Evolutionary conservation across 2,888 invertebrate species (phyloP).

Genomic region (Clunio marinus): DNA sequence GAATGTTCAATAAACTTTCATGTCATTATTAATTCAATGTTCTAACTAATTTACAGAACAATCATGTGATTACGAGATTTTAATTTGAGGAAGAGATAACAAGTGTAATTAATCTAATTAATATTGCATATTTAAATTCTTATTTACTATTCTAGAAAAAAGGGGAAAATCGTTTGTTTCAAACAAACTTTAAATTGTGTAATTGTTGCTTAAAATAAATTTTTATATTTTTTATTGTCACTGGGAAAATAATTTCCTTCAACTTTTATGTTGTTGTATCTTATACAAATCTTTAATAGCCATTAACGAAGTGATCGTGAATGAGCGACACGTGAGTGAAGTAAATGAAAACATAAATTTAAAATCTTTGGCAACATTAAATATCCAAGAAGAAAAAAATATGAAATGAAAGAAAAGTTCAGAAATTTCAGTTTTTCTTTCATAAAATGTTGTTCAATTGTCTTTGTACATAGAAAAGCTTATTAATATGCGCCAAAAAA

Average conservation of each 20-base stretch:
- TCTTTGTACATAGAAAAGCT: slow-evolving; percentile 16
- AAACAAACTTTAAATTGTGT: no score
- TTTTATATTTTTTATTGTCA: not conserved
- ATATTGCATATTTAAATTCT: slow-evolving; percentile 16
- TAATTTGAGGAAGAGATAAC: not conserved
- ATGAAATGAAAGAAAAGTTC: not conserved
- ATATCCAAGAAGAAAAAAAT: no score
- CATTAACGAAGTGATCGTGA: not conserved
- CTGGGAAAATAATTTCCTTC: slow-evolving; percentile 9
- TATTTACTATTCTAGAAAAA: not conserved
- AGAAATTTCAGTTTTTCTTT: no score
- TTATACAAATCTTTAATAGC: not conserved
- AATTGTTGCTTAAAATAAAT: not conserved
- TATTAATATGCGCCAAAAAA: slow-evolving; percentile 23
- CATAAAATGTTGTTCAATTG: slow-evolving; percentile 19
- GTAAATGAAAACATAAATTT: not conserved
- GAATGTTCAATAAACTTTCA: no score
- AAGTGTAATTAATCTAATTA: slow-evolving; percentile 11
- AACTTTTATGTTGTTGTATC: no score
- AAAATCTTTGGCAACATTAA: slow-evolving; percentile 35
- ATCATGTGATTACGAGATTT: not conserved
- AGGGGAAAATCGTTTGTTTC: not conserved
- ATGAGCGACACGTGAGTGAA: no score
- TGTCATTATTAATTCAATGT: no score
- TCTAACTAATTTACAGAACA: no score